Evolutionary conservation across 1,140 invertebrate species (phyloP).

Genomic region (Adoxophyes honmai): DNA sequence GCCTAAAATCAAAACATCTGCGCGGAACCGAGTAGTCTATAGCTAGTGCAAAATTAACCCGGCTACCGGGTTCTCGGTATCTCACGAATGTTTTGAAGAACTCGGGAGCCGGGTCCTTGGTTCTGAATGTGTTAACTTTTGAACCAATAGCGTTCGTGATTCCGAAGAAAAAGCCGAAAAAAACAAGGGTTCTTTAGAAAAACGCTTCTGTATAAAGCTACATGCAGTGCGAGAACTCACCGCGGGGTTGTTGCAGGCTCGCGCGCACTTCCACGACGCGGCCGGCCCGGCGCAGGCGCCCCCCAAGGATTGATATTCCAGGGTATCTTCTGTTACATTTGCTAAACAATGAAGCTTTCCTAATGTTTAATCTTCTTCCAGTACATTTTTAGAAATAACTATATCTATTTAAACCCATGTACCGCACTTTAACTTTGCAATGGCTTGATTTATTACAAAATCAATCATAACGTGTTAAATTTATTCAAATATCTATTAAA

Average conservation of each 20-base stretch:
- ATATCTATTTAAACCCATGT: not conserved
- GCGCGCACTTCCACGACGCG: conserved; percentile 34
- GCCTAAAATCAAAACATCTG: no score
- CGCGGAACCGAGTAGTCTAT: no score
- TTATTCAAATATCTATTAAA: conserved; percentile 11
- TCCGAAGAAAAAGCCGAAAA: no score
- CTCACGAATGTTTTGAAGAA: no score
- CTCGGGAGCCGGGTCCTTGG: no score
- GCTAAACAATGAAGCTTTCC: conserved; percentile 7
- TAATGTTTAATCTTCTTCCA: not conserved
- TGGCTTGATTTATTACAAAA: not conserved
- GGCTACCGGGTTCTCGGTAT: no score
- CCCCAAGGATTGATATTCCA: conserved; percentile 21
- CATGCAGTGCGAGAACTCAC: no score
- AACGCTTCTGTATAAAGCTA: no score
- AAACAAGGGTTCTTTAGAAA: no score
- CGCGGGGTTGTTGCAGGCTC: conserved; percentile 26
- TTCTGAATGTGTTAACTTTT: no score
- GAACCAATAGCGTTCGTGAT: no score
- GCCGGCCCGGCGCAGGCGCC: not conserved
- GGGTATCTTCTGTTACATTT: conserved; percentile 10
- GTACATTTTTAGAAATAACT: not conserved
- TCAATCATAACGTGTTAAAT: not conserved
- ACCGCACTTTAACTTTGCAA: conserved; percentile 3
- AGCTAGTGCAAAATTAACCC: no score